Evolutionary conservation across 2,888 invertebrate genomes (phyloP).

Genomic region (Agonopterix arenella): DNA sequence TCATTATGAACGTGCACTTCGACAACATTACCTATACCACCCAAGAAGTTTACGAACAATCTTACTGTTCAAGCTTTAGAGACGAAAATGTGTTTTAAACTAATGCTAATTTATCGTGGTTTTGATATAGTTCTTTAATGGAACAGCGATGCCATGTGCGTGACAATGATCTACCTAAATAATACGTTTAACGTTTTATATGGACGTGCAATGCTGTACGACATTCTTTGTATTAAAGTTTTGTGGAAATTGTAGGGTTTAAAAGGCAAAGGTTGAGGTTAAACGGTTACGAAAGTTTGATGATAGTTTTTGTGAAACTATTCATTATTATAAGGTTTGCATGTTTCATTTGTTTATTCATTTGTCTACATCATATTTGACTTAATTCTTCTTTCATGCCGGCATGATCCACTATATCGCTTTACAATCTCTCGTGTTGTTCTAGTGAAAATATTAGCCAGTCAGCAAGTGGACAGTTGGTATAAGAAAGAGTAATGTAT

Average conservation of each 20-base stretch:
- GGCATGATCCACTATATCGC: too few species aligned
- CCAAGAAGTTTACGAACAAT: constrained; percentile 8
- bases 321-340: too few species aligned
- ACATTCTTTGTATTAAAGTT: constrained; percentile 7
- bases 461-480: too few species aligned
- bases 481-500: too few species aligned
- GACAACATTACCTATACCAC: constrained; percentile 24
- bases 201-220: constrained; percentile 31
- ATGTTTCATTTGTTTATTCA: too few species aligned
- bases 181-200: constrained; percentile 56
- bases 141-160: constrained; percentile 65
- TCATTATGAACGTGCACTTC: constrained; percentile 65
- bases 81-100: constrained; percentile 13
- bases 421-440: too few species aligned
- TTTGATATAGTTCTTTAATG: constrained; percentile 66
- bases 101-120: constrained; percentile 22
- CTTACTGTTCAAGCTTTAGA: constrained; percentile 14
- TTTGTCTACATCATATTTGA: too few species aligned
- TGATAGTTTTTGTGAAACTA: too few species aligned
- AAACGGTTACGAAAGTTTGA: too few species aligned
- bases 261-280: not conserved
- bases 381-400: too few species aligned
- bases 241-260: constrained; percentile 4
- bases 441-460: too few species aligned
- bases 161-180: constrained; percentile 71